A percentile compares a stretch with the other conserved stretches of the same genome.
phyloP scores from a whole-genome alignment of 2,113 vertebrate genomes.

The Grammomys dolichurus region DNA sequence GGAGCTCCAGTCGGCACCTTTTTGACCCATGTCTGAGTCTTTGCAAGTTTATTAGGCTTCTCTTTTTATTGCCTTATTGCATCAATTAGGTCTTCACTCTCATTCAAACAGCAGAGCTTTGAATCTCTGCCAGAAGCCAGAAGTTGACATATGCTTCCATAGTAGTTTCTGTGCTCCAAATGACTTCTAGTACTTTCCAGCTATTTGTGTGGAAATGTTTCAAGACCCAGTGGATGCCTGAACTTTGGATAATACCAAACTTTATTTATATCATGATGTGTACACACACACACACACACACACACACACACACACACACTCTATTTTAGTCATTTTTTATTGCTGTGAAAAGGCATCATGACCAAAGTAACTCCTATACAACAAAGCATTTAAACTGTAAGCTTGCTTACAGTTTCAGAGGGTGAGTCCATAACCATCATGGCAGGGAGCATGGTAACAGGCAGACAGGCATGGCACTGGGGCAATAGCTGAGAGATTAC shows the following conservation, averaged over 20 bases:
- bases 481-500: background rate
- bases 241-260: background rate
- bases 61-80: background rate
- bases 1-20: constrained; percentile 10
- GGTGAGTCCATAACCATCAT: background rate
- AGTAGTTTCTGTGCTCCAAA: constrained; percentile 39
- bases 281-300: background rate
- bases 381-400: background rate
- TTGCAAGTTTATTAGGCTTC: constrained; percentile 19
- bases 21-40: constrained; percentile 49
- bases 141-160: constrained; percentile 39
- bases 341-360: background rate
- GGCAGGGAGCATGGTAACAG: background rate
- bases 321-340: background rate
- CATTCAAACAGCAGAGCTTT: constrained; percentile 27
- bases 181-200: background rate
- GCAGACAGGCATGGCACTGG: background rate
- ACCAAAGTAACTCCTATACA: background rate
- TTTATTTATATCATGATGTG: background rate
- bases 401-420: background rate
- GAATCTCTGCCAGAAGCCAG: constrained; percentile 19
- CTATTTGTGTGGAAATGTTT: background rate
- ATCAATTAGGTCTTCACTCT: constrained; percentile 29
- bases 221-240: background rate
- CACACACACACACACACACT: background rate